A percentile compares a stretch with the other conserved stretches of the same genome.
Evolutionary conservation across 2,797 vertebrate species (phyloP).

Genomic region (Lepidocolaptes lacrymiger): DNA sequence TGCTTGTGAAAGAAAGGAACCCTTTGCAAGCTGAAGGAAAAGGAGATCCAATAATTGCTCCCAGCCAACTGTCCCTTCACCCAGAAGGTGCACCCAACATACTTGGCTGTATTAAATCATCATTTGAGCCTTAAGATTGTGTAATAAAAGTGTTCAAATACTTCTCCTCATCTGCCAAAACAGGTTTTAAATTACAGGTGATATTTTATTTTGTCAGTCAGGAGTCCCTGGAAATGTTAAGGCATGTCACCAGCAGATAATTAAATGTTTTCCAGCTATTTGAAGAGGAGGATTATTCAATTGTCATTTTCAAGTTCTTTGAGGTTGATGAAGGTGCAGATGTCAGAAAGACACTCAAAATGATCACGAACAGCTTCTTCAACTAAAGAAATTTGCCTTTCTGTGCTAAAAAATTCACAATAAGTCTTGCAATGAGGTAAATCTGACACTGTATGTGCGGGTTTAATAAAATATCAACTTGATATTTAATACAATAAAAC

Average conservation of each 20-base stretch:
- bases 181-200: conserved; percentile 66
- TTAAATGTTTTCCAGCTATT: conserved; percentile 45
- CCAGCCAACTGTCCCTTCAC: conserved; percentile 24
- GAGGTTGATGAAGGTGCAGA: conserved; percentile 45
- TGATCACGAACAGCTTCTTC: neutral
- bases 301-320: conserved; percentile 62
- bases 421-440: neutral
- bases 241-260: conserved; percentile 26
- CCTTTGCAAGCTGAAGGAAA: neutral
- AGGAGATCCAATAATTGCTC: neutral
- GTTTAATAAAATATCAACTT: neutral
- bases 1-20: neutral
- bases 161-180: conserved; percentile 56
- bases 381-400: neutral
- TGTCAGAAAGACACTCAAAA: conserved; percentile 37
- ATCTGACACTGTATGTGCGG: neutral
- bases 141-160: conserved; percentile 53
- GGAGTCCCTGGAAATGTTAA: conserved; percentile 48
- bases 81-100: neutral
- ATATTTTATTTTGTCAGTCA: conserved; percentile 68
- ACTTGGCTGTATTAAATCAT: conserved; percentile 58
- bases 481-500: neutral
- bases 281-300: conserved; percentile 61
- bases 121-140: conserved; percentile 33
- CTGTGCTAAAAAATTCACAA: neutral